A percentile compares a stretch with the other conserved stretches of the same genome.
Conservation (phyloP, 2,888 invertebrate genomes). For the Eupithecia dodoneata region DNA sequence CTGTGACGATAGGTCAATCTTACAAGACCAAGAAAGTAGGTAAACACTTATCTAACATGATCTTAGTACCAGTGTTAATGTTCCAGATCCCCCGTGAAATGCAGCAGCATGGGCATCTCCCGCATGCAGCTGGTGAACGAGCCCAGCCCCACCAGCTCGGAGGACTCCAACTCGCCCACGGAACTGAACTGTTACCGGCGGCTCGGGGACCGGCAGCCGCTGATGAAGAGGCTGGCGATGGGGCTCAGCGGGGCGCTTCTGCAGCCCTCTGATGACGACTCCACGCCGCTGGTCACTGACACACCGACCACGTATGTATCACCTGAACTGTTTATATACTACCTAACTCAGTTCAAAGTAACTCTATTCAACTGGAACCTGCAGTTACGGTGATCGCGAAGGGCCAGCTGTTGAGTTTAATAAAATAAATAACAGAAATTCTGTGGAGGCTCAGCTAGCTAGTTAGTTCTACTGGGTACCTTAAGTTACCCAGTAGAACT, state of each 20-base stretch:
- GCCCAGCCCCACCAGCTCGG: slow-evolving; percentile 88
- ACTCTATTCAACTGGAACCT: background rate
- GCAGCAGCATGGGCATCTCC: slow-evolving; percentile 70
- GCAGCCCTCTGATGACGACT: slow-evolving; percentile 85
- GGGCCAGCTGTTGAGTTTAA: background rate
- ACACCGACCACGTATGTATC: slow-evolving; percentile 82
- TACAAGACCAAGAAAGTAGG: background rate
- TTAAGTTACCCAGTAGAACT: too few relatives aligned
- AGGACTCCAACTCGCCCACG: slow-evolving; percentile 94
- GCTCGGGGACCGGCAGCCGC: slow-evolving; percentile 89
- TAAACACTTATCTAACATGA: background rate
- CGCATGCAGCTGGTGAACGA: slow-evolving; percentile 62
- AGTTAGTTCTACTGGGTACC: too few relatives aligned
- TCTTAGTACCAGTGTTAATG: background rate
- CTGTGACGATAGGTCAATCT: background rate
- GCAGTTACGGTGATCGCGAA: background rate
- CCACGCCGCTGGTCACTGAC: slow-evolving; percentile 89
- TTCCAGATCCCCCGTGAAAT: slow-evolving; percentile 72
- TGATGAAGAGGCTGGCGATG: slow-evolving; percentile 91
- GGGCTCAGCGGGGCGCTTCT: slow-evolving; percentile 86
- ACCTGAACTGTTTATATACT: too few relatives aligned
- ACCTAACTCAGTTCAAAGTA: too few relatives aligned
- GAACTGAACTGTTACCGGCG: slow-evolving; percentile 94
- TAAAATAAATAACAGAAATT: too few relatives aligned
- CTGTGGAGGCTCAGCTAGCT: too few relatives aligned